Evolutionary conservation across 2,888 invertebrate genomes (phyloP), one percentile per base, ranked within the genome.

Genomic region (Drosophila fulvimacula): DNA sequence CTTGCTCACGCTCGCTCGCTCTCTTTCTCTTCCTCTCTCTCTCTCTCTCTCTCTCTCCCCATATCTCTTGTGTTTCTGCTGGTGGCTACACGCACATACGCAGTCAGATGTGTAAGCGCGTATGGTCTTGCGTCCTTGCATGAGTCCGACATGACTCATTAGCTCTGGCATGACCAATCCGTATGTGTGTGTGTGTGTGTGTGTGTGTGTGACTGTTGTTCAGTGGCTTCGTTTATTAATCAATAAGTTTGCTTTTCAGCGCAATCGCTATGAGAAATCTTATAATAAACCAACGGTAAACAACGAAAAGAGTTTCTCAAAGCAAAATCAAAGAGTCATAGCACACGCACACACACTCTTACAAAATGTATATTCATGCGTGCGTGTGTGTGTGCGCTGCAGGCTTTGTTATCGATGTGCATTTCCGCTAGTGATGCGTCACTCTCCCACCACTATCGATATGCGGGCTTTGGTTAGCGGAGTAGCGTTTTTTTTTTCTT

Each of bases 221-320:
- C 41, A 42, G 42, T 49, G 27, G 51, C 19, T 53, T 41, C 46
- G 36, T 61, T 64, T 55, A 63, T 69, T 72, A 72, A 69, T 72
- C 76, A 76, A 68, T 76, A 61, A 61, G 48, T 21, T 21, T 19
- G 39, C 46, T 41, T 59, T 67, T 64, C 27, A 11, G 49, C 21
- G 59, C 57, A 70, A 79, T 83, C 84, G 60, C 64, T 36, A 42
- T 81, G 70, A 49, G 79, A 83, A 81, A 79, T 81, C 81, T 69
- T 44, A 62, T 60, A 53, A 77, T 65, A 66, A 76, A 76, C 46
- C 56, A 66, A 76, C 82, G 61, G 79, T 70, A 73, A 79, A 79
- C 79, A 82, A 69, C 41, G 48, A 63, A 63, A 57, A 6, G 51
- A 6, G 51, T 56, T 75, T 46, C 51, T 57, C 55, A 42, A 55